phyloP scores from a whole-genome alignment of 2,888 invertebrate genomes.

The Cerceris ruficornis region DNA sequence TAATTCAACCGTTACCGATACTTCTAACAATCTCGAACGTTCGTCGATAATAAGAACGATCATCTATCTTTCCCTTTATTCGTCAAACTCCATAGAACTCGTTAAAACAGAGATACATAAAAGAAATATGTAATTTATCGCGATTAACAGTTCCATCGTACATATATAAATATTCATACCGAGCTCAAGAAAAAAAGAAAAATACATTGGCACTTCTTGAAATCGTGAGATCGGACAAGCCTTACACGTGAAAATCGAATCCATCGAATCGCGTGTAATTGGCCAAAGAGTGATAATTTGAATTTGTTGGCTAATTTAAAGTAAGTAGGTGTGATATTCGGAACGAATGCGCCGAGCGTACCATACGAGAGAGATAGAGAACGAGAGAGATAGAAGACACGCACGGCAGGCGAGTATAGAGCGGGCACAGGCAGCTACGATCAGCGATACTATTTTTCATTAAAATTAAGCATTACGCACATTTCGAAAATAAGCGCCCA shows the following conservation, averaged over 20 bases:
- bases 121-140: too few relatives aligned
- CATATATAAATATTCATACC: too few relatives aligned
- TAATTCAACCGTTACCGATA: background rate
- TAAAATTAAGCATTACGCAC: slow-evolving; percentile 41
- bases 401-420: slow-evolving; percentile 52
- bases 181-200: too few relatives aligned
- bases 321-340: slow-evolving; percentile 46
- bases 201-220: too few relatives aligned
- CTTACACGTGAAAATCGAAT: too few relatives aligned
- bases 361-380: slow-evolving; percentile 43
- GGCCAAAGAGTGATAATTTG: slow-evolving; percentile 14
- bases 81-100: too few relatives aligned
- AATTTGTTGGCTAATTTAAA: slow-evolving; percentile 41
- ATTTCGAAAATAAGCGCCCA: slow-evolving; percentile 48
- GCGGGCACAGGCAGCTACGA: slow-evolving; percentile 56
- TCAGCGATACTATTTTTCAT: slow-evolving; percentile 60
- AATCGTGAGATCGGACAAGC: too few relatives aligned
- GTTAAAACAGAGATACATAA: too few relatives aligned
- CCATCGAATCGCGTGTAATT: too few relatives aligned
- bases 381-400: slow-evolving; percentile 38
- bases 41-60: background rate
- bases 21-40: background rate
- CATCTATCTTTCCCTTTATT: too few relatives aligned
- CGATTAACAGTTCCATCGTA: background rate
- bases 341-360: slow-evolving; percentile 56